Evolutionary conservation across 2,888 invertebrate species (phyloP).

Genomic region (Epistrophe eligans): DNA sequence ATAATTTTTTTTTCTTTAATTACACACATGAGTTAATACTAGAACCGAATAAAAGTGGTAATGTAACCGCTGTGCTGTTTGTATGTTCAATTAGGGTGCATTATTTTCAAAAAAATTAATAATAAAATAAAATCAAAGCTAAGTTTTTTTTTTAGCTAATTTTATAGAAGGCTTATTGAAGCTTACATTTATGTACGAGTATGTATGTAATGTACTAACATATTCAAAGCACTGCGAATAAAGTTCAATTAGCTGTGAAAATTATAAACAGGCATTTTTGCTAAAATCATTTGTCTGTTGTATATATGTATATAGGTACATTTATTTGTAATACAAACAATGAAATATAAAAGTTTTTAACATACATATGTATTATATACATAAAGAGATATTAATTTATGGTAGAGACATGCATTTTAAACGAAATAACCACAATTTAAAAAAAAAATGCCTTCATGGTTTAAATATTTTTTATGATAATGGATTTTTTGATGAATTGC

Average conservation of each 20-base stretch:
- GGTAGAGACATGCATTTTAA: too few species aligned
- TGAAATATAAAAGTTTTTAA: not conserved
- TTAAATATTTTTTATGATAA: too few species aligned
- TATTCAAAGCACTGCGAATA: not conserved
- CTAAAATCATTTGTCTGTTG: not conserved
- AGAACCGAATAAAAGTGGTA: not conserved
- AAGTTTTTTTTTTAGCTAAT: not conserved
- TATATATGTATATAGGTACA: not conserved
- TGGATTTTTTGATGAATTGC: too few species aligned
- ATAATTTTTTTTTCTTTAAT: not conserved
- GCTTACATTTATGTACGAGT: not conserved
- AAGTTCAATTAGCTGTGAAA: conserved; percentile 3
- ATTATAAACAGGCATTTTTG: not conserved
- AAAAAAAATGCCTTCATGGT: too few species aligned
- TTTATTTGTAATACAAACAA: not conserved
- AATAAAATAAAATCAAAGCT: conserved; percentile 15
- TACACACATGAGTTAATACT: not conserved
- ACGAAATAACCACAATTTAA: too few species aligned
- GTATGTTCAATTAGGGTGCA: conserved; percentile 12
- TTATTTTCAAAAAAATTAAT: not conserved
- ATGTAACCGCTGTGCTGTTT: conserved; percentile 15
- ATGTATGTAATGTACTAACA: not conserved
- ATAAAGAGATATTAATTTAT: too few species aligned
- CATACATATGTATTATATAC: too few species aligned
- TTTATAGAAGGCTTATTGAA: not conserved